Evolutionary conservation across 1,140 invertebrate genomes (phyloP), one percentile per base, ranked within the genome.

Genomic region (Zophobas morio): DNA sequence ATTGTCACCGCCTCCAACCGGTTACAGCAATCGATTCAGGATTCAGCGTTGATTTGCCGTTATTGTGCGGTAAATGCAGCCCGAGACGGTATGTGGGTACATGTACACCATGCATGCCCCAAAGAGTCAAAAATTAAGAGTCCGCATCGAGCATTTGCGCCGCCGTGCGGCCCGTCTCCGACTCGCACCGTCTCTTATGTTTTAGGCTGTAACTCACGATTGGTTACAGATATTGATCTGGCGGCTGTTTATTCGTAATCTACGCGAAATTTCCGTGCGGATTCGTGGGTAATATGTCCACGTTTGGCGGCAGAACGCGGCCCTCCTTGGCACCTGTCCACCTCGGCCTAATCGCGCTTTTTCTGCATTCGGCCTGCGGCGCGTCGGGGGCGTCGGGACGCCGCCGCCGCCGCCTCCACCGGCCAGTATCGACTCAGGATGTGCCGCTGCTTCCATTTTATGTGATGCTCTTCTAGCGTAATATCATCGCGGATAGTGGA

Each of bases 211-310:
- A 82, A 81, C 81, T 83, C 75, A 81, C 81, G 79, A 83, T 83
- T 82, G 81, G 82, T 79, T 81, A 80, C 80, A 82, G 82, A 83
- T 83, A 83, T 83, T 76, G 82, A 83, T 82, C 81, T 81, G 80
- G 47, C 77, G 78, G 53, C 76, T 82, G 82, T 83, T 84, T 84
- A 84, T 82, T 83, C 83, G 81, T 81, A 82, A 82, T 83, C 81
- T 81, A 81, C 81, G 81, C 80, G 78, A 80, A 83, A 82, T 83
- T 83, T 82, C 79, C 81, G 76, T 80, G 74, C 81, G 77, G 74
- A 80, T 82, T 81, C 74, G 77, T 79, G 79, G 77, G 75, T 79
- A 79, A 78, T 79, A 80, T 78, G 80, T 81, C 80, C 77, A 79
- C 76, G 60, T 70, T 79, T 72, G 42, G n/a, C 34, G 57, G 49